A percentile compares a stretch with the other conserved stretches of the same genome.
These are phyloP conservation scores for Sparus aurata DNA, from an alignment of 2,797 vertebrate species.

Conservation along the genomic window DNA sequence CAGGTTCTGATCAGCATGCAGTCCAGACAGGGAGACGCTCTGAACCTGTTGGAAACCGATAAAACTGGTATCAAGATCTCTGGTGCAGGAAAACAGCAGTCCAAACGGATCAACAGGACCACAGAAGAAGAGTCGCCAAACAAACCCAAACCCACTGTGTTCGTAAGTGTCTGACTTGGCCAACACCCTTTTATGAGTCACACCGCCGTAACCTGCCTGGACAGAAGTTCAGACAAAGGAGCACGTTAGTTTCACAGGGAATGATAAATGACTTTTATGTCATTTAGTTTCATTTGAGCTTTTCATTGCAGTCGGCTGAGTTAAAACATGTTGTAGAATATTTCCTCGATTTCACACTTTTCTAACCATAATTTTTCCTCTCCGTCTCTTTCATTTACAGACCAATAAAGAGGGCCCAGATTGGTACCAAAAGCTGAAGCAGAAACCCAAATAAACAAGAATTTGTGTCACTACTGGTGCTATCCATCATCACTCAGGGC, in stretches of 20 bases:
- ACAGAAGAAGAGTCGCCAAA: conserved; percentile 83
- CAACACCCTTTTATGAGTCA: conserved; percentile 72
- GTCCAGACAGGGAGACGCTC: conserved; percentile 79
- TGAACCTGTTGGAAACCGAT: conserved; percentile 69
- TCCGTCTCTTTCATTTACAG: conserved; percentile 69
- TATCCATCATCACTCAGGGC: conserved; percentile 22
- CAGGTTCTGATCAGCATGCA: conserved; percentile 90
- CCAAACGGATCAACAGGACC: conserved; percentile 64
- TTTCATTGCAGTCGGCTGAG: conserved; percentile 23
- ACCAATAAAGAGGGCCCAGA: conserved; percentile 83
- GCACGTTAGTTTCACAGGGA: not conserved
- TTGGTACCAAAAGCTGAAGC: conserved; percentile 76
- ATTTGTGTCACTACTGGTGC: not conserved
- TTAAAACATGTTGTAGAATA: conserved; percentile 10
- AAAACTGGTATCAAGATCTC: conserved; percentile 39
- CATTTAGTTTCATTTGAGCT: conserved; percentile 29
- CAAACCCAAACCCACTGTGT: conserved; percentile 92
- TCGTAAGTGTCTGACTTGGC: conserved; percentile 89
- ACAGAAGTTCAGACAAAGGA: conserved; percentile 58
- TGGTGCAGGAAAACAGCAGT: conserved; percentile 51
- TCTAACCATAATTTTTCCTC: not conserved
- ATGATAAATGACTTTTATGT: conserved; percentile 24
- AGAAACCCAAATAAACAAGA: conserved; percentile 73
- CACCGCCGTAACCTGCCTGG: conserved; percentile 47
- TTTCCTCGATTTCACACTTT: not conserved